Evolutionary conservation across 2,797 vertebrate genomes (phyloP), one percentile per base, ranked within the genome.

Genomic region (Trematomus bernacchii): DNA sequence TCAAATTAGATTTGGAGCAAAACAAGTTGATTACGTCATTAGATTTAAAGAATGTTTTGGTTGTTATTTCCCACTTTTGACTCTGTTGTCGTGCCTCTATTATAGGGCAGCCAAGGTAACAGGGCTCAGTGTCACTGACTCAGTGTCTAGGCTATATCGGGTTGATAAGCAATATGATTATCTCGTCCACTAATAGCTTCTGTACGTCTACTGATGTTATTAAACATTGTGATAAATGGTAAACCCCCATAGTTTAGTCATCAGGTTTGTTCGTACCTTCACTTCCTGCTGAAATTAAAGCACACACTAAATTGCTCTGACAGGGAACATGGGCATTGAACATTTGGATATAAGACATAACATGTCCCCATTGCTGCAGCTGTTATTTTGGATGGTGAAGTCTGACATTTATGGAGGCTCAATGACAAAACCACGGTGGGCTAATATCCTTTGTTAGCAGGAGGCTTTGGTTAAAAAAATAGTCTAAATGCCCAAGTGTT

Each of bases 81-180:
- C 44, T 48, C 44, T 16, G 9, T 68, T 19, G 10, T 50, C 15
- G 6, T 51, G 73, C 47, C 15, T 50, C 52, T 52, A 33, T 66
- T 60, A 66, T 1, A 42, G 44, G 23, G 50, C 55, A 68, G 12
- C 37, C 43, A 23, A 63, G 73, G 75, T 57, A 62, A 61, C 27
- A 40, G 62, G 50, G 79, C 79, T 81, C 71, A 77, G 40, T 60
- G 46, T 69, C 66, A 72, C 52, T 59, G 47, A 82, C 69, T 67
- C 60, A 61, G 59, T 52, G 70, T 77, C 51, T 51, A 30, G 27
- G 47, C 58, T 76, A 42, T 64, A 79, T 87, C 2, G 1, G 53
- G 47, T 59, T 79, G 65, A 84, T 67, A 77, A 86, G 69, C 69
- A 81, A 73, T 80, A 63, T 67, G 66, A 88, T 89, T 83, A 77